phyloP scores from a whole-genome alignment of 2,888 invertebrate genomes.

The Reticulitermes lucifugus region DNA sequence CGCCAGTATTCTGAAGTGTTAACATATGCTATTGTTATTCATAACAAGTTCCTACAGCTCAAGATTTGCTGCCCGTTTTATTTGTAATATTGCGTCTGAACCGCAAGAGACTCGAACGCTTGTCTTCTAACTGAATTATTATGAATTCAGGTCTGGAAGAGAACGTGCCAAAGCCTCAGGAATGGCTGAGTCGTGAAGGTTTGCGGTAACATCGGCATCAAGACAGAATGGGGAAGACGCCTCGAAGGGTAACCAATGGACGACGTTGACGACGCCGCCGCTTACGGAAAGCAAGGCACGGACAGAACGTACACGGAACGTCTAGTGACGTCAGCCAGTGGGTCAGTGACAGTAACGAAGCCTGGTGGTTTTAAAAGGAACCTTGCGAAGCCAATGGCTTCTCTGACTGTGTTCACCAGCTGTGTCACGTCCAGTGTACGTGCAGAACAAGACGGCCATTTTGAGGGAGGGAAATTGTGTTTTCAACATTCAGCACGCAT shows the following conservation, averaged over 20 bases:
- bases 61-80: too few species aligned
- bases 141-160: neutral
- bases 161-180: constrained; percentile 15
- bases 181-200: constrained; percentile 29
- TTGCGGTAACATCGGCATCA: neutral
- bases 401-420: neutral
- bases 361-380: constrained; percentile 31
- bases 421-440: constrained; percentile 13
- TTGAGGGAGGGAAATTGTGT: constrained; percentile 5
- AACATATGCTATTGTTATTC: too few species aligned
- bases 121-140: neutral
- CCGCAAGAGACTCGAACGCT: neutral
- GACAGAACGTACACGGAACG: constrained; percentile 15
- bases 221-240: neutral
- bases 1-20: too few species aligned
- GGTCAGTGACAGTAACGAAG: constrained; percentile 32
- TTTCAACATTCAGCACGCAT: constrained; percentile 8
- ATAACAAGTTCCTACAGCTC: too few species aligned
- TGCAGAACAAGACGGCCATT: constrained; percentile 12
- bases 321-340: constrained; percentile 36
- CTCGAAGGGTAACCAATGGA: neutral
- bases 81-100: too few species aligned
- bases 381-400: neutral
- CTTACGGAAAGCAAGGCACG: constrained; percentile 27
- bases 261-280: neutral